Evolutionary conservation across 2,888 invertebrate species (phyloP), one percentile per base, ranked within the genome.

Genomic region (Argyresthia albistria): DNA sequence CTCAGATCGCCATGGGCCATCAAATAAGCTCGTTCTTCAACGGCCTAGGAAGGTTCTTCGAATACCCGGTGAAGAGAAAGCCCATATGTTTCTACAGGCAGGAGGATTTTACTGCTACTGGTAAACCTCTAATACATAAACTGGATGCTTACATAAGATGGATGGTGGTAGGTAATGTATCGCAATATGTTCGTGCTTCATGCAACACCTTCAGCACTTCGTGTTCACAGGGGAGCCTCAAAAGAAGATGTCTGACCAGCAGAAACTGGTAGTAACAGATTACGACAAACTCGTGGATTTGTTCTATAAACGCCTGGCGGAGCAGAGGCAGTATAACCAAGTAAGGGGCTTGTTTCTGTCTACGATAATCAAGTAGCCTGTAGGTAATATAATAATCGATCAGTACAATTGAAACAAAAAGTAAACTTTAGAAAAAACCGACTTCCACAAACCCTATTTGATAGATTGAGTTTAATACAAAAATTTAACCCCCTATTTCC

Each of bases 21-120:
- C 78, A 82, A 57, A 58, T 89, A 1, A 84, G 82, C 60, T 61
- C 72, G 14, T 62, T 88, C 12, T 73, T 89, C 50, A 80, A 80
- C 14, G 73, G 87, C 15, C 61, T 89, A 16, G 78, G 82, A 25
- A 74, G 82, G 55, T 86, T 87, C 62, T 89, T 89, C 58, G 89
- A 89, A 60, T 89, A 89, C 60, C 89, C 89, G 0, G 89, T 89
- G 39, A 89, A 89, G 62, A 76, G 89, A 55, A 89, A 89, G 73
- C 89, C 89, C 0, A 89, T 89, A 54, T 89, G 89, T 61, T 89
- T 89, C 57, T 89, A 88, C 55, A 71, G 89, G 25, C 89, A 89
- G 59, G 89, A 89, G 60, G 89, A 89, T 61, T 89, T 89, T 46
- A 84, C 89, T 12, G 88, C 89, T 1, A 89, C 89, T 52, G 89